These are phyloP conservation scores for Cephus runcator DNA, from an alignment of 2,888 invertebrate genomes.

Conservation along the genomic window DNA sequence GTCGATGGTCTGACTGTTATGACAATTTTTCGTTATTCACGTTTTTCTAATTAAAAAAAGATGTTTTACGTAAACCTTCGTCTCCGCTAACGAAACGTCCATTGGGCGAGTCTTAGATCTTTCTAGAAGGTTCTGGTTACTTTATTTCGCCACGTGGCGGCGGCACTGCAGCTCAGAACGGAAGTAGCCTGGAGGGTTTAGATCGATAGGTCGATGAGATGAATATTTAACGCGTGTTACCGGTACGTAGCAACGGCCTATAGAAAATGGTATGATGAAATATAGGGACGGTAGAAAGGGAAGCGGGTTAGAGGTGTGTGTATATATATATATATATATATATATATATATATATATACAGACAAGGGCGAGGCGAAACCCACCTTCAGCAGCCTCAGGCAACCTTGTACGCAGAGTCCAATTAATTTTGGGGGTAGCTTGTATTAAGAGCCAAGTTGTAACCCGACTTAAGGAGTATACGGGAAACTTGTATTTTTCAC, in stretches of 20 bases:
- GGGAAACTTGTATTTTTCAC: not conserved
- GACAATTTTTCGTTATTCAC: not conserved
- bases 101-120: not conserved
- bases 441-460: not conserved
- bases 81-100: not conserved
- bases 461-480: not conserved
- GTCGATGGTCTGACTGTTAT: not conserved
- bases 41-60: not conserved
- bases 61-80: too few species aligned
- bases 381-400: not conserved
- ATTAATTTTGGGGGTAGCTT: not conserved
- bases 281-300: not conserved
- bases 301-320: not conserved
- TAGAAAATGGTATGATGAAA: slow-evolving; percentile 5
- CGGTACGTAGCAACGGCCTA: not conserved
- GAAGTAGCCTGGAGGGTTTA: slow-evolving; percentile 1
- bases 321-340: too few species aligned
- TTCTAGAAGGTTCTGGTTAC: not conserved
- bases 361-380: not conserved
- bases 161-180: not conserved
- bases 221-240: not conserved
- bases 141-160: not conserved
- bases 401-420: not conserved
- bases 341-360: too few species aligned
- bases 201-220: slow-evolving; percentile 8